Evolutionary conservation across 2,113 vertebrate genomes (phyloP).

Genomic region (Nothocercus julius): DNA sequence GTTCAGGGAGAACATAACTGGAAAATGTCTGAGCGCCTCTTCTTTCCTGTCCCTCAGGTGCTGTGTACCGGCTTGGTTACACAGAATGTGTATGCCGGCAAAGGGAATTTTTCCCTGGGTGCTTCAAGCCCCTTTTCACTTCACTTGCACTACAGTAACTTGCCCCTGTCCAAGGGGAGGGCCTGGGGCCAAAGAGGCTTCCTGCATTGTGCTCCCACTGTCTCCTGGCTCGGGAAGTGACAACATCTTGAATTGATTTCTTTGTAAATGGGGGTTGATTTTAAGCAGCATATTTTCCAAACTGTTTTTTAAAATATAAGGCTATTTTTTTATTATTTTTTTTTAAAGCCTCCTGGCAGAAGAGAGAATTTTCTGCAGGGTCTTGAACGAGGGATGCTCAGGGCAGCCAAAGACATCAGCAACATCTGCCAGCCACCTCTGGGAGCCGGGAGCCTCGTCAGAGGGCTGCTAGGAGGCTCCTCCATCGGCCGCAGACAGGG

Average conservation of each 20-base stretch:
- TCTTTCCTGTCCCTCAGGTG: neutral
- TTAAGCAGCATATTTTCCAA: conserved; percentile 60
- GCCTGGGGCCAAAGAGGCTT: conserved; percentile 10
- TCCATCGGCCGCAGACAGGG: neutral
- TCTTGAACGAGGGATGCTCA: neutral
- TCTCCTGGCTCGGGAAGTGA: conserved; percentile 56
- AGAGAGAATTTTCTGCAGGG: neutral
- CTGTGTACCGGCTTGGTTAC: neutral
- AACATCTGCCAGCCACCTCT: conserved; percentile 36
- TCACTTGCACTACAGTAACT: neutral
- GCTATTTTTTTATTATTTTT: neutral
- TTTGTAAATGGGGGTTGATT: conserved; percentile 52
- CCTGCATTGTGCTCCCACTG: conserved; percentile 8
- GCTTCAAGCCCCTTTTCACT: conserved; percentile 19
- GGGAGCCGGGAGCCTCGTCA: neutral
- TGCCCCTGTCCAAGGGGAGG: neutral
- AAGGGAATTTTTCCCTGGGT: conserved; percentile 41
- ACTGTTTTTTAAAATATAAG: neutral
- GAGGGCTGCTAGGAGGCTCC: neutral
- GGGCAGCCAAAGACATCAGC: conserved; percentile 60
- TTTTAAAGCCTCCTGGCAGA: neutral
- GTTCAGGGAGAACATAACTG: neutral
- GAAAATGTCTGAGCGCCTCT: neutral
- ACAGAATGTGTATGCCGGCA: neutral
- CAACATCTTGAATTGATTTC: conserved; percentile 70